Conservation (phyloP, 2,888 invertebrate genomes). For the Imbricaverruca yamaguchii region DNA sequence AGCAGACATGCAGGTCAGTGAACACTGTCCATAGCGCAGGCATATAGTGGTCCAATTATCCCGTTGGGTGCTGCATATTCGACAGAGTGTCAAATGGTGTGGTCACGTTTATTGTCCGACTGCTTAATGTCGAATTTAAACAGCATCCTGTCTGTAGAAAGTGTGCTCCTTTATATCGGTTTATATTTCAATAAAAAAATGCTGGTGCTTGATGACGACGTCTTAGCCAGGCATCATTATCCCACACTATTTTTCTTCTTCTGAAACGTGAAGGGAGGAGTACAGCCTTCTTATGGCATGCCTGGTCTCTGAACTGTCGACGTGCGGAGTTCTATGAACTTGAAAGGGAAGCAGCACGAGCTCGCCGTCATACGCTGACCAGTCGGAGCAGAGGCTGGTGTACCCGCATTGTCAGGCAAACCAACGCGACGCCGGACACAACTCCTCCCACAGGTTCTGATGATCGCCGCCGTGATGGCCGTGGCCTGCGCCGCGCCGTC, state of each 20-base stretch:
- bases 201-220: neutral
- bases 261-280: too few species aligned
- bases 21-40: neutral
- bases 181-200: neutral
- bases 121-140: too few species aligned
- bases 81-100: too few species aligned
- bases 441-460: neutral
- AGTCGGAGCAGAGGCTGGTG: too few species aligned
- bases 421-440: neutral
- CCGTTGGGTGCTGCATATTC: neutral
- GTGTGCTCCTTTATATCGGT: neutral
- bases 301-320: too few species aligned
- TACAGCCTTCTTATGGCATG: too few species aligned
- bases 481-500: neutral
- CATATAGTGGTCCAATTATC: neutral
- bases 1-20: neutral
- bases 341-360: neutral
- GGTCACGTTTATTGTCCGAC: neutral
- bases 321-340: neutral
- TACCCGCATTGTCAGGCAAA: neutral
- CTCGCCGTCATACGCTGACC: too few species aligned
- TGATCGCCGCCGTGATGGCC: neutral
- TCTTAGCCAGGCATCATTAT: too few species aligned
- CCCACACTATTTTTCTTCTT: too few species aligned
- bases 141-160: neutral